These are phyloP conservation scores for Drosophila quasianomalipes DNA, from an alignment of 2,888 invertebrate genomes.

Conservation along the genomic window DNA sequence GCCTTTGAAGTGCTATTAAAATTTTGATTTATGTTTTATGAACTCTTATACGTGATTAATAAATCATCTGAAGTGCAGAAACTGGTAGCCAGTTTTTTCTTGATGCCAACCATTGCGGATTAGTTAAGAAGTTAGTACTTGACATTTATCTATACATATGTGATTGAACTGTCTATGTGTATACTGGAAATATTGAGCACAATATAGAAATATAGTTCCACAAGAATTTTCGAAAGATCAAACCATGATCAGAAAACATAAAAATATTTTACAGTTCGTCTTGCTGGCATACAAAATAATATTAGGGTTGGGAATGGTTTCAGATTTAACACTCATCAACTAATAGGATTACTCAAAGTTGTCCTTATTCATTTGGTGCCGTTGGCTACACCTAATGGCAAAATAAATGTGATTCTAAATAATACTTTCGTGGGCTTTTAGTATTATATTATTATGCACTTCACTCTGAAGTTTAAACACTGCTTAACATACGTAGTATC, in stretches of 20 bases:
- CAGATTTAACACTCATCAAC: neutral
- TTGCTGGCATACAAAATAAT: neutral
- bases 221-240: neutral
- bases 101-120: slow-evolving; percentile 21
- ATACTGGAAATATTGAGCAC: neutral
- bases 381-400: neutral
- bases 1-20: slow-evolving; percentile 31
- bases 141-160: neutral
- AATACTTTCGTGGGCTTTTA: slow-evolving; percentile 18
- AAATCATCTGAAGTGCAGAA: slow-evolving; percentile 55
- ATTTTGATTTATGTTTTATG: slow-evolving; percentile 48
- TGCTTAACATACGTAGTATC: slow-evolving; percentile 13
- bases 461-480: slow-evolving; percentile 14
- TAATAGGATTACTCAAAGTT: neutral
- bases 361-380: too few relatives aligned
- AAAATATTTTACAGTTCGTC: neutral
- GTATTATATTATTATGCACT: slow-evolving; percentile 29
- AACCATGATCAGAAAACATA: neutral
- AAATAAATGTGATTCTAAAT: slow-evolving; percentile 20
- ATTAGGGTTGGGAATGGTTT: neutral
- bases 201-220: neutral
- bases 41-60: slow-evolving; percentile 44
- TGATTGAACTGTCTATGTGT: neutral
- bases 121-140: neutral
- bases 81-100: slow-evolving; percentile 62